Base-by-base conservation (phyloP, 2,113 vertebrate genomes). In the Parus major region DNA sequence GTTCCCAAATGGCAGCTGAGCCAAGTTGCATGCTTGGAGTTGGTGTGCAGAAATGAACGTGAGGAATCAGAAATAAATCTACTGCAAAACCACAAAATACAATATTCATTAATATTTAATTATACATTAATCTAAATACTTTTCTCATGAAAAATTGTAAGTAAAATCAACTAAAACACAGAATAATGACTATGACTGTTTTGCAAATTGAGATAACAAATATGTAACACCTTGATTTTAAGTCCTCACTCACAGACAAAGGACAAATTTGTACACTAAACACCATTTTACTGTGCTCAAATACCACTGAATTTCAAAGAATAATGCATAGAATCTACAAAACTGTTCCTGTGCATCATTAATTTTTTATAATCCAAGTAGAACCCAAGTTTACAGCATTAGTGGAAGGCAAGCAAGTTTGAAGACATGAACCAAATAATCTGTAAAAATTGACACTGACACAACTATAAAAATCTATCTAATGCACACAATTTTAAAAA, bases 361-460 rank as follows among this genome's bases (percentile, higher is more conserved):
- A 53, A 46, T 57, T 94, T 96, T 94, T 72, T 29, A 53, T 72
- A 94, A 91, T 50, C 39, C 10, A 56, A 59, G 39, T 42, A 64
- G 18, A 85, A 91, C 27, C 39, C 24, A 72, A n/a, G 28, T 31
- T 8, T 28, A 55, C 55, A 86, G 42, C 60, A 65, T 42, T 2
- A 83, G 46, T 6, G 21, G 15, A 71, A 78, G 18, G 46, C 55
- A 88, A 71, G 20, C 1, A 20, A 92, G 27, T 25, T 16, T 92
- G 63, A 96, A 95, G 52, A 75, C 22, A 44, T 27, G 47, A 93
- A 82, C 13, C 3, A 11, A 89, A 42, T 23, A 91, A 57, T 44
- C 53, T 50, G 15, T 56, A 52, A 86, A 80, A 88, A n/a, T n/a
- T n/a, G n/a, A 28, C 65, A 44, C 15, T 36, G 50, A 47, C 42